Base-by-base conservation (phyloP, 2,113 vertebrate species). In the Elachura formosa region DNA sequence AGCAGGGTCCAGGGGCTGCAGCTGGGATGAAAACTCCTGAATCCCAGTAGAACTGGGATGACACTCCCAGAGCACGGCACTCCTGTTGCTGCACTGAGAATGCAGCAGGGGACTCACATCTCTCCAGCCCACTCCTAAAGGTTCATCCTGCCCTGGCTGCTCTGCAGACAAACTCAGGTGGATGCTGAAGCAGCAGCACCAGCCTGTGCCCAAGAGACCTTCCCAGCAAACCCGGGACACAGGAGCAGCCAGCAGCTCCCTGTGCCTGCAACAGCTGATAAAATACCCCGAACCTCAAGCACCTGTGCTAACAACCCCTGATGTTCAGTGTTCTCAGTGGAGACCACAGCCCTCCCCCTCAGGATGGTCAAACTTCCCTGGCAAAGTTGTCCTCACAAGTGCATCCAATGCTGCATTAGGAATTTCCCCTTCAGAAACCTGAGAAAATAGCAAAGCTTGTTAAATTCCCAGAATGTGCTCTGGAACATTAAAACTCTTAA, bases 271-370 rank as follows among this genome's bases (percentile, higher is more conserved):
- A 41, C 74, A 43, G 54, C 12, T 52, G 62, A 23, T 41, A 24
- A 20, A 66, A 81, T n/a, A 13, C 49, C 29, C 49, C 45, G 59
- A 64, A 26, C 17, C 45, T 22, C 3, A 0, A 8, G 23, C 2
- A 38, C 11, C 43, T 29, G 34, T 29, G 38, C 77, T 52, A 52
- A 46, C 11, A 38, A 5, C 20, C 13, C 45, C 66, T 2, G 2
- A 3, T 0, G 1, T 41, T 54, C 3, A 2, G 48, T 12, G 11
- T 21, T 48, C 69, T 58, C 4, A 0, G 12, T 5, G 34, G 40
- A 38, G 15, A 64, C 24, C 43, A 22, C 6, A 62, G 31, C 31
- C 51, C 46, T 56, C 36, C 11, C 26, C 2, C n/a, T 24, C 13
- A 15, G 41, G 29, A 29, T 14, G 29, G 66, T 31, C 28, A 34